A percentile compares a stretch with the other conserved stretches of the same genome.
Evolutionary conservation across 2,888 invertebrate species (phyloP).

Genomic region (Brachypalpus laphriformis): DNA sequence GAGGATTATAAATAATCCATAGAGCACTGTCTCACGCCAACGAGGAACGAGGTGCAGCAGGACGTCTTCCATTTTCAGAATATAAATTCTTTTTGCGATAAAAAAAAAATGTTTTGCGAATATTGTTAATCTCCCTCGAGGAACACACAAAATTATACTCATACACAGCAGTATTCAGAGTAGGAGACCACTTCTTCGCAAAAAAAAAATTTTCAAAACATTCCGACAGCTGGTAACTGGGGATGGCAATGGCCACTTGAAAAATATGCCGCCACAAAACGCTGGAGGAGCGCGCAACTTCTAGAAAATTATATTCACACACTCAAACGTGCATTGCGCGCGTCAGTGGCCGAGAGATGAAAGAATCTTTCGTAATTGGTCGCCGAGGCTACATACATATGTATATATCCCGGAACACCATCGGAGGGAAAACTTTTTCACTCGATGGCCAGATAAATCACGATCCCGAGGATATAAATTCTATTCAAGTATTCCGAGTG

Average conservation of each 20-base stretch:
- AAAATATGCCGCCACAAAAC: slow-evolving; percentile 42
- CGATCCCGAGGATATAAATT: slow-evolving; percentile 68
- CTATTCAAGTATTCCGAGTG: slow-evolving; percentile 67
- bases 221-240: slow-evolving; percentile 46
- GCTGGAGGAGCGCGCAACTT: slow-evolving; percentile 28
- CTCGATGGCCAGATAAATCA: slow-evolving; percentile 65
- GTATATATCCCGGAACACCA: slow-evolving; percentile 9
- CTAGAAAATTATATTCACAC: slow-evolving; percentile 40
- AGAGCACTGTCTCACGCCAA: slow-evolving; percentile 12
- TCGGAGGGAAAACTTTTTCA: slow-evolving; percentile 22
- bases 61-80: slow-evolving; percentile 29
- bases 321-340: slow-evolving; percentile 40
- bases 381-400: no score
- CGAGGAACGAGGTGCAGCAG: slow-evolving; percentile 13
- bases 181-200: background rate
- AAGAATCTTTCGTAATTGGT: slow-evolving; percentile 50
- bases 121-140: slow-evolving; percentile 1
- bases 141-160: slow-evolving; percentile 1
- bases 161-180: background rate
- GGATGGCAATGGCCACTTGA: slow-evolving; percentile 61
- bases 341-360: slow-evolving; percentile 35
- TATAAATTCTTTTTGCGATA: background rate
- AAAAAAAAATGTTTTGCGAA: background rate
- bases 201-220: slow-evolving; percentile 16
- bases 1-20: slow-evolving; percentile 57